Conservation (phyloP, 1,140 invertebrate species). For the Drosophila hydei region DNA sequence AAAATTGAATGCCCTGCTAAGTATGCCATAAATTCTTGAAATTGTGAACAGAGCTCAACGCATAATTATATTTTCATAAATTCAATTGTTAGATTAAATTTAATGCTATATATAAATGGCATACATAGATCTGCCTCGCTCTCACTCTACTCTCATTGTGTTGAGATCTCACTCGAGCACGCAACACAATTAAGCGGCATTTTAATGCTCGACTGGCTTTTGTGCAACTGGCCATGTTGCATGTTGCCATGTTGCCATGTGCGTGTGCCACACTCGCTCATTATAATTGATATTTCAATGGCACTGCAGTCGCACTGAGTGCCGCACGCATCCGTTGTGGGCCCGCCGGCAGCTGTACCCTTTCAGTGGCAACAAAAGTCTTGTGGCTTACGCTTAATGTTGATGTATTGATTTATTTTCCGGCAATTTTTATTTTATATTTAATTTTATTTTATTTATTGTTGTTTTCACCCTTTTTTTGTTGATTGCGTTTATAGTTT, state of each 20-base stretch:
- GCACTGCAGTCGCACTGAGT: constrained; percentile 23
- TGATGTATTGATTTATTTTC: constrained; percentile 62
- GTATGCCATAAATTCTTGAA: constrained; percentile 53
- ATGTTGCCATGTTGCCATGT: neutral
- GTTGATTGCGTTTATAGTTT: constrained; percentile 65
- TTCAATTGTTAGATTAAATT: constrained; percentile 49
- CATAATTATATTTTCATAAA: constrained; percentile 50
- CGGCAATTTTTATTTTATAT: constrained; percentile 18
- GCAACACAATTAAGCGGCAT: constrained; percentile 69
- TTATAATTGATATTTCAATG: constrained; percentile 75
- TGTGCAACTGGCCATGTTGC: constrained; percentile 22
- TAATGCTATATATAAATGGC: constrained; percentile 26
- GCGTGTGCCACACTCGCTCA: constrained; percentile 35
- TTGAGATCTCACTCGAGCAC: constrained; percentile 57
- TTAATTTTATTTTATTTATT: constrained; percentile 41
- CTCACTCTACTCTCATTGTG: neutral
- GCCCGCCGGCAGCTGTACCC: neutral
- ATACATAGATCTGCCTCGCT: neutral
- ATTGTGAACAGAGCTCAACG: constrained; percentile 42
- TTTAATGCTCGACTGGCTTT: constrained; percentile 63
- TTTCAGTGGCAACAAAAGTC: constrained; percentile 21
- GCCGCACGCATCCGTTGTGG: neutral
- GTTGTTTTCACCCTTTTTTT: constrained; percentile 45
- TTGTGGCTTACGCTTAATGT: constrained; percentile 58
- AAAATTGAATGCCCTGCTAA: constrained; percentile 31